Conservation (phyloP, 1,140 invertebrate species). For the Drosophila rhopaloa region DNA sequence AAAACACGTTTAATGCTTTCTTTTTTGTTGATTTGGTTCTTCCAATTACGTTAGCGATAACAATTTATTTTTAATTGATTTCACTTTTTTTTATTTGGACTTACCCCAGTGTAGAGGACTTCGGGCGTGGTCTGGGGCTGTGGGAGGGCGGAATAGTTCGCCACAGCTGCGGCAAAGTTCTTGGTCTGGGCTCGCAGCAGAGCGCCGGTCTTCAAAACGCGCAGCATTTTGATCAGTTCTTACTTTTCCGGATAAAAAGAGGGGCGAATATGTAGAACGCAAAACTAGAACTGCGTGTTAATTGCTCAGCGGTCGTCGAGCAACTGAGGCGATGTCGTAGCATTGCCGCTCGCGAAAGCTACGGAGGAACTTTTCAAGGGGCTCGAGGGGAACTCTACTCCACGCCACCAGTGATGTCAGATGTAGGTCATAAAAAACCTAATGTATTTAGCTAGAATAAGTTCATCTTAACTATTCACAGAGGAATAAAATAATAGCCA, state of each 20-base stretch:
- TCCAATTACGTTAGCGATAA: conserved; percentile 9
- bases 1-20: conserved; percentile 33
- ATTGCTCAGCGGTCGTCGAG: conserved; percentile 32
- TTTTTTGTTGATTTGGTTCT: conserved; percentile 1
- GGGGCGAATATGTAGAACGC: neutral
- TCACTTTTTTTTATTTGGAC: conserved; percentile 20
- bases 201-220: conserved; percentile 57
- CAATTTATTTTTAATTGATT: conserved; percentile 9
- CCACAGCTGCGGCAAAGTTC: conserved; percentile 47
- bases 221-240: conserved; percentile 60
- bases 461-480: too few species aligned
- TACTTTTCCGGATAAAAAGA: conserved; percentile 8
- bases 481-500: too few species aligned
- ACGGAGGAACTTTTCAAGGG: conserved; percentile 20
- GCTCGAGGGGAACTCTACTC: neutral
- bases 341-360: conserved; percentile 38
- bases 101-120: conserved; percentile 78
- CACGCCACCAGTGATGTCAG: conserved; percentile 14
- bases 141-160: conserved; percentile 63
- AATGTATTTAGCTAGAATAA: too few species aligned
- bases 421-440: neutral
- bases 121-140: conserved; percentile 72
- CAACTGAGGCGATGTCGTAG: conserved; percentile 32
- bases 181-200: conserved; percentile 54
- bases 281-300: conserved; percentile 39